Percentiles rank a stretch among this genome's conserved stretches.
These are phyloP conservation scores for Musca domestica DNA, from an alignment of 1,140 invertebrate genomes.

Conservation along the genomic window DNA sequence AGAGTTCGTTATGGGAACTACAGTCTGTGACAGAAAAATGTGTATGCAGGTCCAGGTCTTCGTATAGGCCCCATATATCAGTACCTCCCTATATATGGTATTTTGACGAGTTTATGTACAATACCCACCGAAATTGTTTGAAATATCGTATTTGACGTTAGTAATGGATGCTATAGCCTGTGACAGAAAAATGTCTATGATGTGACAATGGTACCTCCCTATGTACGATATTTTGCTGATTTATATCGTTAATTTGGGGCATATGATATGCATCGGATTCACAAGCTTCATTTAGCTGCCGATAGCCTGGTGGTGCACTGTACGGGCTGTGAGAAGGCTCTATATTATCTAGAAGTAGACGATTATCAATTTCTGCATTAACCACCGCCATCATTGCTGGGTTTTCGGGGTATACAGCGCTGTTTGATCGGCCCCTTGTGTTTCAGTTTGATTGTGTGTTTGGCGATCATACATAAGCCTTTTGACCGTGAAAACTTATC, in stretches of 20 bases:
- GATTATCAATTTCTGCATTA: background rate
- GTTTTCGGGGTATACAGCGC: background rate
- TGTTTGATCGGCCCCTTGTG: background rate
- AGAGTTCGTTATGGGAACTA: too few relatives aligned
- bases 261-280: background rate
- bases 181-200: too few relatives aligned
- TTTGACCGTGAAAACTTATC: too few relatives aligned
- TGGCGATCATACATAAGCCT: background rate
- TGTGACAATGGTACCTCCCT: too few relatives aligned
- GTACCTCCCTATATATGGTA: too few relatives aligned
- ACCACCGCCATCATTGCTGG: slow-evolving; percentile 20
- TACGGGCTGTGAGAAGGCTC: slow-evolving; percentile 1
- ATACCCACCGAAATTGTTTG: background rate
- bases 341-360: background rate
- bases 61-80: too few relatives aligned
- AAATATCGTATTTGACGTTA: too few relatives aligned
- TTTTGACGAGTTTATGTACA: too few relatives aligned
- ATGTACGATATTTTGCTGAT: too few relatives aligned
- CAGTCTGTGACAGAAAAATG: too few relatives aligned
- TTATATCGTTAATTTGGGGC: slow-evolving; percentile 29
- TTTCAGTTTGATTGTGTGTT: slow-evolving; percentile 5
- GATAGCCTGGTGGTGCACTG: slow-evolving; percentile 12
- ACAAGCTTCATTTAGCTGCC: slow-evolving; percentile 21
- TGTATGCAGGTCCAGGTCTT: too few relatives aligned
- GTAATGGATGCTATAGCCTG: too few relatives aligned